These are phyloP conservation scores for Denticeps clupeoides DNA, from an alignment of 2,797 vertebrate genomes.

Conservation along the genomic window DNA sequence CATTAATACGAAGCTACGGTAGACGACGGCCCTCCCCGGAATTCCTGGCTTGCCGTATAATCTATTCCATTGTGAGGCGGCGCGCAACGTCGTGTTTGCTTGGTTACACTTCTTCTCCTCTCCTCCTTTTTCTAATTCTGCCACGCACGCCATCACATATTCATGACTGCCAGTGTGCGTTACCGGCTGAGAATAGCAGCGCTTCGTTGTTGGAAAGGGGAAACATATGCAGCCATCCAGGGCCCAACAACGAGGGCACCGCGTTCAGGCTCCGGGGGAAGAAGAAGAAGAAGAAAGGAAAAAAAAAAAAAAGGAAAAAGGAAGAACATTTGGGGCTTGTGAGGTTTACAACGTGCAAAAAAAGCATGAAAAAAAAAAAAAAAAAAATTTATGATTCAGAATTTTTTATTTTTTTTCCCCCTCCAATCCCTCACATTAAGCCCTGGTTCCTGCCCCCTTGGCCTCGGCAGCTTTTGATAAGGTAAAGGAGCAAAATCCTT, in stretches of 20 bases:
- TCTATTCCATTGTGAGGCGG: constrained; percentile 59
- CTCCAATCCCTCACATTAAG: constrained; percentile 7
- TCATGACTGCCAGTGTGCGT: constrained; percentile 19
- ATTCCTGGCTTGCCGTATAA: constrained; percentile 55
- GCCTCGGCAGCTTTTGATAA: constrained; percentile 33
- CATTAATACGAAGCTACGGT: too few species aligned
- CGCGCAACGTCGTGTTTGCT: constrained; percentile 68
- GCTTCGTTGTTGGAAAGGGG: constrained; percentile 12
- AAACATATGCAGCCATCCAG: too few species aligned
- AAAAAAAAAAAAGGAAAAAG: too few species aligned
- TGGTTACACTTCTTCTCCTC: constrained; percentile 56
- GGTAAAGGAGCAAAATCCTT: constrained; percentile 26
- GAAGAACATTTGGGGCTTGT: too few species aligned
- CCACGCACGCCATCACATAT: constrained; percentile 21
- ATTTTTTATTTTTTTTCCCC: constrained; percentile 7
- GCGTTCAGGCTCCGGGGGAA: too few species aligned
- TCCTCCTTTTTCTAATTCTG: constrained; percentile 29
- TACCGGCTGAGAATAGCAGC: constrained; percentile 13
- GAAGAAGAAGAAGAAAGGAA: too few species aligned
- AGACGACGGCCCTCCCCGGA: too few species aligned
- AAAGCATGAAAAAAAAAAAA: too few species aligned
- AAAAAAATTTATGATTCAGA: not conserved
- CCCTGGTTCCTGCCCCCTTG: constrained; percentile 26
- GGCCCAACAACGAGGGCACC: too few species aligned
- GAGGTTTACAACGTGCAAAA: too few species aligned